Evolutionary conservation across 2,113 vertebrate species (phyloP).

Genomic region (Takifugu bimaculatus): DNA sequence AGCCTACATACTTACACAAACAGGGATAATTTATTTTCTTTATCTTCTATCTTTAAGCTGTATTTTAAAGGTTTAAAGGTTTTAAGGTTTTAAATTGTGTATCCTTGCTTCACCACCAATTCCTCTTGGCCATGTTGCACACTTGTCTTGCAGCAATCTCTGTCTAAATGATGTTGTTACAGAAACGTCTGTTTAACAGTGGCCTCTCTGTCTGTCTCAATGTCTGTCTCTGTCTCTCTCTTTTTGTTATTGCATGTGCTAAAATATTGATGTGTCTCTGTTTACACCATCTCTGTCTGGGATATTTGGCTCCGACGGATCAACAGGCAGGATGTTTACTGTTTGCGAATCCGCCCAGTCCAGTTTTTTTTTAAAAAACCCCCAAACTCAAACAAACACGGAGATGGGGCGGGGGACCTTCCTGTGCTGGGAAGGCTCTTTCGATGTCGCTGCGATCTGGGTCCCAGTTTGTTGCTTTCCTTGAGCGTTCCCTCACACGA

Average conservation of each 20-base stretch:
- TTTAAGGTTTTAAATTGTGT: too few relatives aligned
- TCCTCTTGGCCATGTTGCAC: background rate
- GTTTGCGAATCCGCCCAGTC: slow-evolving; percentile 6
- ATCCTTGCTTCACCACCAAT: too few relatives aligned
- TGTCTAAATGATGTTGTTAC: slow-evolving; percentile 11
- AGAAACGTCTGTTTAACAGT: slow-evolving; percentile 25
- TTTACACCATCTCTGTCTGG: slow-evolving; percentile 1
- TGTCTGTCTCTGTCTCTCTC: too few relatives aligned
- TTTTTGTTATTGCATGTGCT: slow-evolving; percentile 12
- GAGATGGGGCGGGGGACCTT: slow-evolving; percentile 6
- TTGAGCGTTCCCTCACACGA: slow-evolving; percentile 4
- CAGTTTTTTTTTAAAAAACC: background rate
- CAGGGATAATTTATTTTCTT: too few relatives aligned
- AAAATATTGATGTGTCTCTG: slow-evolving; percentile 45
- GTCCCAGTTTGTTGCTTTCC: slow-evolving; percentile 14
- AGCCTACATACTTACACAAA: too few relatives aligned
- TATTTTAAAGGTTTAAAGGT: too few relatives aligned
- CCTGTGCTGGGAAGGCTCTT: slow-evolving; percentile 10
- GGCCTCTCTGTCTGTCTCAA: too few relatives aligned
- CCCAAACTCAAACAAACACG: background rate
- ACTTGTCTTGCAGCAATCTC: background rate
- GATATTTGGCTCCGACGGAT: slow-evolving; percentile 32
- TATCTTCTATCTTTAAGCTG: too few relatives aligned
- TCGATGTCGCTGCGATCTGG: slow-evolving; percentile 10
- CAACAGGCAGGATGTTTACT: slow-evolving; percentile 32